phyloP scores from a whole-genome alignment of 1,140 invertebrate species.

The Calephelis virginiensis region DNA sequence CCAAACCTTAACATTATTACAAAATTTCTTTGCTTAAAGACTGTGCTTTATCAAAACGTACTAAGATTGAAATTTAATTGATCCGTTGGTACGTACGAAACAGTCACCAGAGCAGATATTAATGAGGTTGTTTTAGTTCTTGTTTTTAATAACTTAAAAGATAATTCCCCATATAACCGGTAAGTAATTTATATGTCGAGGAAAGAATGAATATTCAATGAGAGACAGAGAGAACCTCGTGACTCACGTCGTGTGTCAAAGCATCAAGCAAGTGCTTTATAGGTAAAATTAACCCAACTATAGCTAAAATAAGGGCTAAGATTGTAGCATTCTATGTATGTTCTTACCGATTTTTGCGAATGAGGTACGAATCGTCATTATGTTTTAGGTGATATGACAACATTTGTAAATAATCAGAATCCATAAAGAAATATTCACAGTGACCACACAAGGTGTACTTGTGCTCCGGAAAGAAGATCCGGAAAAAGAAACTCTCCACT shows the following conservation, averaged over 20 bases:
- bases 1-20: not conserved
- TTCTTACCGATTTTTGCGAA: too few species aligned
- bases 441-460: too few species aligned
- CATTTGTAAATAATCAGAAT: too few species aligned
- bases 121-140: slow-evolving; percentile 10
- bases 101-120: not conserved
- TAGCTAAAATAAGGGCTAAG: too few species aligned
- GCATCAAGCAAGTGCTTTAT: too few species aligned
- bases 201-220: not conserved
- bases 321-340: too few species aligned
- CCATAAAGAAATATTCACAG: too few species aligned
- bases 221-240: not conserved
- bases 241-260: not conserved
- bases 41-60: not conserved
- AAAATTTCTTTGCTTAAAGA: not conserved
- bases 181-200: not conserved
- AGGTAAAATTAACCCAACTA: too few species aligned
- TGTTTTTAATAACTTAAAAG: slow-evolving; percentile 1
- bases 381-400: too few species aligned
- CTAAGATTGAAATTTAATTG: not conserved
- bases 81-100: not conserved
- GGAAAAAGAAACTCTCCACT: too few species aligned
- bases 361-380: too few species aligned
- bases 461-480: too few species aligned
- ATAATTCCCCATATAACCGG: slow-evolving; percentile 2